Percentiles rank a stretch among this genome's conserved stretches.
These are phyloP conservation scores for Calypte anna DNA, from an alignment of 2,113 vertebrate genomes.

Conservation along the genomic window DNA sequence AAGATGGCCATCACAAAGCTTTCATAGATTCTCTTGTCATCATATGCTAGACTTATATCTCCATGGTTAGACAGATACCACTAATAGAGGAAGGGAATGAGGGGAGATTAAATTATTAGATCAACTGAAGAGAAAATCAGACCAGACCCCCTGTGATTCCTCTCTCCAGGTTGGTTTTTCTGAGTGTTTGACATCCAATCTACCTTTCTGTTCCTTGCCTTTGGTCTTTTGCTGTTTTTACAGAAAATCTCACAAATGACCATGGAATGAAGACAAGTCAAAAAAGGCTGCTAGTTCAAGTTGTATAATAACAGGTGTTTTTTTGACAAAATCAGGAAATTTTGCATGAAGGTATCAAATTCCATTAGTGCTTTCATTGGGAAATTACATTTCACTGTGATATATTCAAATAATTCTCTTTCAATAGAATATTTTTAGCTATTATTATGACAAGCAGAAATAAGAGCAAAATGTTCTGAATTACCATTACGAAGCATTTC, in stretches of 20 bases:
- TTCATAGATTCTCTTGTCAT: background rate
- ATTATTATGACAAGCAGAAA: slow-evolving; percentile 27
- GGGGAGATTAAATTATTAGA: background rate
- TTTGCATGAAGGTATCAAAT: slow-evolving; percentile 3
- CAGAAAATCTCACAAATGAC: background rate
- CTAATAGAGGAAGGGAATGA: background rate
- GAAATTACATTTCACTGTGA: slow-evolving; percentile 20
- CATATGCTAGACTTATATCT: background rate
- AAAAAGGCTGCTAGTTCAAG: background rate
- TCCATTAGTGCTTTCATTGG: background rate
- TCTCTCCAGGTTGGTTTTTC: background rate
- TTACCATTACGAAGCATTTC: background rate
- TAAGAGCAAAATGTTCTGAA: slow-evolving; percentile 27
- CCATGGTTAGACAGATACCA: background rate
- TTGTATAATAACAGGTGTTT: background rate
- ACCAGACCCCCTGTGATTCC: rapidly evolving
- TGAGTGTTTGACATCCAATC: background rate
- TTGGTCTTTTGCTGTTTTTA: background rate
- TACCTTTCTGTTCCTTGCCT: background rate
- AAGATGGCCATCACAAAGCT: background rate
- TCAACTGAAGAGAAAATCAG: background rate
- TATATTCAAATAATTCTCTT: background rate
- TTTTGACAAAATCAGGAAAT: background rate
- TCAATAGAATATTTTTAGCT: slow-evolving; percentile 41
- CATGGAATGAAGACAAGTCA: background rate